A percentile compares a stretch with the other conserved stretches of the same genome.
Conservation (phyloP, 2,113 vertebrate species). For the Serilophus lunatus region DNA sequence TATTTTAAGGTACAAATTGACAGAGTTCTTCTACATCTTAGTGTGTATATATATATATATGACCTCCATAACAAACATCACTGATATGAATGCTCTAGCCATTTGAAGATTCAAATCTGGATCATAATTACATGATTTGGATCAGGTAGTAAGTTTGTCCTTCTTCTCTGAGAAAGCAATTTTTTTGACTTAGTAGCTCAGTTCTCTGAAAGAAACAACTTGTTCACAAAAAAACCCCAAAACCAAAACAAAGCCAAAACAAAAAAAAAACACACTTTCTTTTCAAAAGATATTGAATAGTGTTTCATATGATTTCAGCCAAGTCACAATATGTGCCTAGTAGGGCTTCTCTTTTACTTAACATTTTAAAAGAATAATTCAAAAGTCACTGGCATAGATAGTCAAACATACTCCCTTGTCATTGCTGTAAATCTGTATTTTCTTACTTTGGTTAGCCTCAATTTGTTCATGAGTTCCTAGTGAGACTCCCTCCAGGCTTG, state of each 20-base stretch:
- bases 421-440: background rate
- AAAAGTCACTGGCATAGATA: background rate
- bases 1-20: background rate
- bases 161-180: background rate
- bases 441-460: background rate
- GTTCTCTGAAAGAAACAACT: background rate
- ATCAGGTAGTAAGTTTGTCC: background rate
- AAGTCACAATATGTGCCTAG: background rate
- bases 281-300: background rate
- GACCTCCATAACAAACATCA: background rate
- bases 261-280: background rate
- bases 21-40: background rate
- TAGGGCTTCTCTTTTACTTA: background rate
- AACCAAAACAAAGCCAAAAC: too few species aligned
- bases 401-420: background rate
- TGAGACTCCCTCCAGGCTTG: background rate
- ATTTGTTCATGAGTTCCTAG: background rate
- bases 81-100: background rate
- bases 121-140: background rate
- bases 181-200: background rate
- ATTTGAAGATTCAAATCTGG: background rate
- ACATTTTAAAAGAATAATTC: background rate
- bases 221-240: background rate
- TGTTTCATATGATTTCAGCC: background rate
- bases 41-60: too few species aligned